Conservation (phyloP, 2,113 vertebrate species). For the Aplodontia rufa region DNA sequence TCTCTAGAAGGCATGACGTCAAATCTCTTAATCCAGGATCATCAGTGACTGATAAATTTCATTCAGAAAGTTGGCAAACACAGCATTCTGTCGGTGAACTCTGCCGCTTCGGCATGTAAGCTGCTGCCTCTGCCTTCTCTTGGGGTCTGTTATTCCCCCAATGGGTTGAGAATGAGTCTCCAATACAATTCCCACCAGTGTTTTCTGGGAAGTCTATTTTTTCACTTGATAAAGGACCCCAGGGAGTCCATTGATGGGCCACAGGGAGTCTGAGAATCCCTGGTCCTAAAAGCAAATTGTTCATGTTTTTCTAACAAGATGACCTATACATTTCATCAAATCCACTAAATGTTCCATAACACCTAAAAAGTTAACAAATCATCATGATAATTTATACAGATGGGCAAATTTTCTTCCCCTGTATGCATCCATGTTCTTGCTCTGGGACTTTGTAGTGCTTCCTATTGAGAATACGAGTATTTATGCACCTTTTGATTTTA, state of each 20-base stretch:
- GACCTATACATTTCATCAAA: not conserved
- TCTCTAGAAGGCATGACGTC: slow-evolving; percentile 21
- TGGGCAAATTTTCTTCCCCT: not conserved
- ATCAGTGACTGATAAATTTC: slow-evolving; percentile 45
- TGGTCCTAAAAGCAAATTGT: not conserved
- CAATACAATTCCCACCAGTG: not conserved
- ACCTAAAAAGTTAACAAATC: not conserved
- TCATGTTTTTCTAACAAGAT: not conserved
- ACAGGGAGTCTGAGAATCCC: not conserved
- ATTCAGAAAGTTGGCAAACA: slow-evolving; percentile 34
- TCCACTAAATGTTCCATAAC: not conserved
- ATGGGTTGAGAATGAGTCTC: not conserved
- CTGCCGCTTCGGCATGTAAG: not conserved
- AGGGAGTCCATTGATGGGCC: not conserved
- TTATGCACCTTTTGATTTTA: not conserved
- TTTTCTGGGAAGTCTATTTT: slow-evolving; percentile 17
- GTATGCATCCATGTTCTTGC: rapidly evolving
- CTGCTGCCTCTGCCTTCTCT: not conserved
- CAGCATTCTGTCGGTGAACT: not conserved
- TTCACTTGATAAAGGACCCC: not conserved
- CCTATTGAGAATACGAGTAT: not conserved
- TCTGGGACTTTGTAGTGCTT: not conserved
- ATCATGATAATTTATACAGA: not conserved
- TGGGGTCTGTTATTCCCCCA: not conserved
- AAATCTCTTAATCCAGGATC: slow-evolving; percentile 31